Percentiles rank a stretch among this genome's conserved stretches.
Conservation (phyloP, 2,113 vertebrate species). For the Crocuta crocuta region DNA sequence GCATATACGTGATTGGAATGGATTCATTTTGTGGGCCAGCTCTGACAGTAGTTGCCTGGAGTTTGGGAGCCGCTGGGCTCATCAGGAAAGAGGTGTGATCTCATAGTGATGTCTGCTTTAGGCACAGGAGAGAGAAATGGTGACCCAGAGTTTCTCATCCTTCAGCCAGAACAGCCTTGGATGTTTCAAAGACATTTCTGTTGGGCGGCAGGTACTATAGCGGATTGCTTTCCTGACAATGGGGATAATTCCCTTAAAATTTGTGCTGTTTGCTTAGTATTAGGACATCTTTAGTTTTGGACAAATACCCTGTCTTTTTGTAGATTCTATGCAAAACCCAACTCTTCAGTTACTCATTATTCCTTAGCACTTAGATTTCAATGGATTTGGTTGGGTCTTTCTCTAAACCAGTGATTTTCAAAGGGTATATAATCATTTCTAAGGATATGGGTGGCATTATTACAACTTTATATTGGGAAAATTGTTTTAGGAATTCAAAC, state of each 20-base stretch:
- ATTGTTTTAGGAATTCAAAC: conserved; percentile 17
- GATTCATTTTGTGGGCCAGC: not conserved
- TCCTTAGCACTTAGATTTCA: not conserved
- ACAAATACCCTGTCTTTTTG: not conserved
- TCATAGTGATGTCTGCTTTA: not conserved
- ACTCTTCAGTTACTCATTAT: not conserved
- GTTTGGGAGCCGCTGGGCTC: not conserved
- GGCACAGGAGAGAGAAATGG: not conserved
- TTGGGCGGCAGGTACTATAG: not conserved
- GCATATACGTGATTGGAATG: not conserved
- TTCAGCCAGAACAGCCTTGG: not conserved
- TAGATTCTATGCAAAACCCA: not conserved
- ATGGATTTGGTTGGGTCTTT: not conserved
- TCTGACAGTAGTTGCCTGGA: not conserved
- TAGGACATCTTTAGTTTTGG: not conserved
- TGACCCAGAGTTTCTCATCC: not conserved
- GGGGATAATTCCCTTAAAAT: not conserved
- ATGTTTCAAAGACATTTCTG: not conserved
- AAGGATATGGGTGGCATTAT: not conserved
- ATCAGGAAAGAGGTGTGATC: not conserved
- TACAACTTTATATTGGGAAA: not conserved
- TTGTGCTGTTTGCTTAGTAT: not conserved
- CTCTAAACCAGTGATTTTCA: not conserved
- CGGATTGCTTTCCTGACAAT: not conserved
- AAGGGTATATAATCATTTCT: not conserved